These are phyloP conservation scores for Aphis craccivora DNA, from an alignment of 1,140 invertebrate species.

Conservation along the genomic window DNA sequence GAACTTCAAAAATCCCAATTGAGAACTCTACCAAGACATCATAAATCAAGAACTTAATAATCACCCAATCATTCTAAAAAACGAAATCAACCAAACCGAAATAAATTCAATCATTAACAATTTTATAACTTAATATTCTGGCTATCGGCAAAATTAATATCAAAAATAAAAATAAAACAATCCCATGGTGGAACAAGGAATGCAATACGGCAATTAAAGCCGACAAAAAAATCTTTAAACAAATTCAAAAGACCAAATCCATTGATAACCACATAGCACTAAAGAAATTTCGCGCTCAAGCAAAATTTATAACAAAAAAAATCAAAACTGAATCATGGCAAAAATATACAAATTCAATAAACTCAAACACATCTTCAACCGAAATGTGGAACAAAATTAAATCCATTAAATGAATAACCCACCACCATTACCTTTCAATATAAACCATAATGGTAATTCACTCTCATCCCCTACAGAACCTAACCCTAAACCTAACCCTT, in stretches of 20 bases:
- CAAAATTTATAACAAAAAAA: neutral
- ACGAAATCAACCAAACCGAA: constrained; percentile 4
- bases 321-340: neutral
- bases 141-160: constrained; percentile 31
- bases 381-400: neutral
- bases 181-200: constrained; percentile 35
- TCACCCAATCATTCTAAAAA: neutral
- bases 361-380: neutral
- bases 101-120: constrained; percentile 22
- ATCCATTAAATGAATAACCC: neutral
- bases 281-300: neutral
- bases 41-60: constrained; percentile 24
- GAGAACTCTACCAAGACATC: constrained; percentile 5
- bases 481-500: too few species aligned
- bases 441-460: neutral
- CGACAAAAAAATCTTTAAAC: neutral
- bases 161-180: constrained; percentile 2
- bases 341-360: neutral
- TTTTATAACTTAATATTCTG: constrained; percentile 21
- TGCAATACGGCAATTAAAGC: neutral
- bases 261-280: neutral
- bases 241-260: neutral
- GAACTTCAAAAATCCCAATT: neutral
- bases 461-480: neutral
- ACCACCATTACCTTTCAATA: neutral